phyloP scores from a whole-genome alignment of 2,113 vertebrate species.

The Nestor notabilis region DNA sequence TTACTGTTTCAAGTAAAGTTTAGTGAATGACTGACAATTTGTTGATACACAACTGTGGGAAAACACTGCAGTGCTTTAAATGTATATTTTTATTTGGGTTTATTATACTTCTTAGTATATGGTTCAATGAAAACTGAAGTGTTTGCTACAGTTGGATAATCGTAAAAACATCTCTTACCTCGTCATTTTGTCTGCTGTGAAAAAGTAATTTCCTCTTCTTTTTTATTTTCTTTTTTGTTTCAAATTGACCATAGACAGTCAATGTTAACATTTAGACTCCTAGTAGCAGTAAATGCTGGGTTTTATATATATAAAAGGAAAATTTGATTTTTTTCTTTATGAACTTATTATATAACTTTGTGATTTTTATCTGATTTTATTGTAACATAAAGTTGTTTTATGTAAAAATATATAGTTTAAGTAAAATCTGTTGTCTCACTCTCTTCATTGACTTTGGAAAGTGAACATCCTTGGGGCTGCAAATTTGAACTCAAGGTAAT shows the following conservation, averaged over 20 bases:
- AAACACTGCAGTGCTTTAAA: slow-evolving; percentile 55
- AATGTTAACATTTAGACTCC: slow-evolving; percentile 46
- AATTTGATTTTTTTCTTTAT: slow-evolving; percentile 73
- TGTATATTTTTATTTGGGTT: slow-evolving; percentile 71
- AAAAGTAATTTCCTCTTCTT: neutral
- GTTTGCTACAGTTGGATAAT: slow-evolving; percentile 63
- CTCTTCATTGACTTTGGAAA: slow-evolving; percentile 11
- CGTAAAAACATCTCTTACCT: slow-evolving; percentile 51
- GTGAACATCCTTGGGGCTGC: neutral
- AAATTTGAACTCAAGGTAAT: neutral
- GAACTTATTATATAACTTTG: slow-evolving; percentile 77
- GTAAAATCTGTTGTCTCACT: slow-evolving; percentile 69
- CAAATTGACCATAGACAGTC: slow-evolving; percentile 15
- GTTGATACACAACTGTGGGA: slow-evolving; percentile 48
- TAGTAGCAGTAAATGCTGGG: slow-evolving; percentile 57
- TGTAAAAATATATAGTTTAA: slow-evolving; percentile 90
- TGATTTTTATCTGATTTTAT: slow-evolving; percentile 85
- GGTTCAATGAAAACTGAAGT: slow-evolving; percentile 65
- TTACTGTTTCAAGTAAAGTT: slow-evolving; percentile 50
- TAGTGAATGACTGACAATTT: slow-evolving; percentile 23
- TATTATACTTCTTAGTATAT: slow-evolving; percentile 58
- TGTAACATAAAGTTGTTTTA: slow-evolving; percentile 85
- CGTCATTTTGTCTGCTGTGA: slow-evolving; percentile 61
- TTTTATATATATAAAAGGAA: slow-evolving; percentile 64
- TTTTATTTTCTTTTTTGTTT: neutral